Conservation (phyloP, 2,113 vertebrate genomes). For the Gasterosteus nipponicus region DNA sequence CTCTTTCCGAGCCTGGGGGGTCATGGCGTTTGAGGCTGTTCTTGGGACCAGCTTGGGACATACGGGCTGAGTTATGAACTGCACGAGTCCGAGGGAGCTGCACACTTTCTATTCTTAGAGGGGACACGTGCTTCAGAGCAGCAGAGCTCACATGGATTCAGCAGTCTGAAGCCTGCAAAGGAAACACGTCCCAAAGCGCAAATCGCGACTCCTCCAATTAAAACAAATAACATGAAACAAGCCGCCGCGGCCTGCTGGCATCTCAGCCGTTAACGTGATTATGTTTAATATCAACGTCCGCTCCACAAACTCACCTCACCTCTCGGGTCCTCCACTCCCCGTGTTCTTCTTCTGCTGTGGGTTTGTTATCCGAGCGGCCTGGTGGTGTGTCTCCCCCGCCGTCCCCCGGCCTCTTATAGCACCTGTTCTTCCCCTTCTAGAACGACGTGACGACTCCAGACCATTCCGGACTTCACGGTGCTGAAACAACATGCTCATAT, state of each 20-base stretch:
- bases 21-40: slow-evolving; percentile 69
- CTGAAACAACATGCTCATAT: not conserved
- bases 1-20: slow-evolving; percentile 84
- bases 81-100: too few species aligned
- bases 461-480: slow-evolving; percentile 18
- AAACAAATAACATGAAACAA: too few species aligned
- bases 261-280: too few species aligned
- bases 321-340: not conserved
- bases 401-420: slow-evolving; percentile 31
- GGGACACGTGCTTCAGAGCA: too few species aligned
- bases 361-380: slow-evolving; percentile 29
- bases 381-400: slow-evolving; percentile 1
- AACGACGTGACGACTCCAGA: slow-evolving; percentile 72
- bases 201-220: too few species aligned
- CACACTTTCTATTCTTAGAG: too few species aligned
- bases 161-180: too few species aligned
- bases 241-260: too few species aligned
- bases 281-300: too few species aligned
- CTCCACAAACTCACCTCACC: slow-evolving; percentile 40
- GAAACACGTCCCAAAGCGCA: too few species aligned
- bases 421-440: slow-evolving; percentile 61
- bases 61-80: not conserved
- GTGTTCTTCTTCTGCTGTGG: not conserved
- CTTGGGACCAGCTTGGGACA: slow-evolving; percentile 69
- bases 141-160: too few species aligned